These are phyloP conservation scores for Tipula helvola DNA, from an alignment of 2,888 invertebrate genomes.

Conservation along the genomic window DNA sequence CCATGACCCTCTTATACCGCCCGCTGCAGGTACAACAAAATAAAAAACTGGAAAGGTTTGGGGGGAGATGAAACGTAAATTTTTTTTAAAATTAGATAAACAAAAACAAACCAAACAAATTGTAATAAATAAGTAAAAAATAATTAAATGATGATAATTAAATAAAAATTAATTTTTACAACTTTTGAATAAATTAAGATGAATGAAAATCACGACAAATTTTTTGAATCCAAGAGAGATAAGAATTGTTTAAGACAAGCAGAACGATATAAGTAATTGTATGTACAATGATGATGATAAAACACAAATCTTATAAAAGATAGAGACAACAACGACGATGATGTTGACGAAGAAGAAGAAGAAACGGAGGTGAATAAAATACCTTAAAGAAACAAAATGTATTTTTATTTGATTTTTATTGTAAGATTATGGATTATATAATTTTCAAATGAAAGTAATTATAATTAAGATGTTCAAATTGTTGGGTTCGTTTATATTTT, in stretches of 20 bases:
- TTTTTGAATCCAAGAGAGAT: background rate
- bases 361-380: background rate
- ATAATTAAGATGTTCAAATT: background rate
- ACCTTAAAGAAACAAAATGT: background rate
- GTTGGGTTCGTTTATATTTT: background rate
- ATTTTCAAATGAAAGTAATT: background rate
- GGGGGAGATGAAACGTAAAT: background rate
- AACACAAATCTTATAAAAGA: background rate
- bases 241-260: background rate
- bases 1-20: background rate
- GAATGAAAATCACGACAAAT: background rate
- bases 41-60: background rate
- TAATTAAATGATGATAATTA: background rate
- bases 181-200: background rate
- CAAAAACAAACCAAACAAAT: background rate
- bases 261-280: background rate
- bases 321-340: background rate
- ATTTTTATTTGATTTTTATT: background rate
- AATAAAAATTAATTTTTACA: background rate
- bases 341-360: background rate
- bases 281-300: background rate
- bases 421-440: background rate
- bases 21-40: background rate
- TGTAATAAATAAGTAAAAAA: background rate
- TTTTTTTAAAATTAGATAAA: background rate